Percentiles rank a stretch among this genome's conserved stretches.
phyloP scores from a whole-genome alignment of 2,113 vertebrate species.

The Aix galericulata region DNA sequence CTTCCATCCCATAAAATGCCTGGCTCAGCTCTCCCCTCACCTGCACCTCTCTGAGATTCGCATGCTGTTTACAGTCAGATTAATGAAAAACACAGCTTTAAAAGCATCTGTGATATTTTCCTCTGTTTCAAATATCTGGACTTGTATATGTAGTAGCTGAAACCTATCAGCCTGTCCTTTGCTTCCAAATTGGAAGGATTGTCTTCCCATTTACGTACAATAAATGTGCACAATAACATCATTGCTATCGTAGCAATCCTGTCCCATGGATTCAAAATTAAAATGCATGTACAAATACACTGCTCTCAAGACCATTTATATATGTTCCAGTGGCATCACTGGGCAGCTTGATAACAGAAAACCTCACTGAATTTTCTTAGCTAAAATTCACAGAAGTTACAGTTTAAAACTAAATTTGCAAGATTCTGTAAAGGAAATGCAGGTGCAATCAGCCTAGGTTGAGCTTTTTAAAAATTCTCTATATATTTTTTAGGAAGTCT shows the following conservation, averaged over 20 bases:
- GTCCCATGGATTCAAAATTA: not conserved
- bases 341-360: not conserved
- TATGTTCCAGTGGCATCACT: not conserved
- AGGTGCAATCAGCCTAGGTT: not conserved
- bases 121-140: not conserved
- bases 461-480: not conserved
- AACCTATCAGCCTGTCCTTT: not conserved
- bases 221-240: not conserved
- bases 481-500: not conserved
- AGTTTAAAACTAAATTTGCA: not conserved
- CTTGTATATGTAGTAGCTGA: accelerated
- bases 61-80: not conserved
- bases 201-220: accelerated
- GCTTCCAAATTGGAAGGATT: not conserved
- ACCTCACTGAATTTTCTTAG: not conserved
- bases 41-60: not conserved
- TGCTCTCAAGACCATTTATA: not conserved
- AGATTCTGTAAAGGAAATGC: not conserved
- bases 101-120: not conserved
- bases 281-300: not conserved
- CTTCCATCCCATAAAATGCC: not conserved
- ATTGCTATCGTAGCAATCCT: accelerated
- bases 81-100: not conserved
- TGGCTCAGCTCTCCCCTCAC: not conserved
- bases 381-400: not conserved